Percentiles rank a stretch among this genome's conserved stretches.
Evolutionary conservation across 2,797 vertebrate genomes (phyloP).

Genomic region (Spinibarbus caldwelli): DNA sequence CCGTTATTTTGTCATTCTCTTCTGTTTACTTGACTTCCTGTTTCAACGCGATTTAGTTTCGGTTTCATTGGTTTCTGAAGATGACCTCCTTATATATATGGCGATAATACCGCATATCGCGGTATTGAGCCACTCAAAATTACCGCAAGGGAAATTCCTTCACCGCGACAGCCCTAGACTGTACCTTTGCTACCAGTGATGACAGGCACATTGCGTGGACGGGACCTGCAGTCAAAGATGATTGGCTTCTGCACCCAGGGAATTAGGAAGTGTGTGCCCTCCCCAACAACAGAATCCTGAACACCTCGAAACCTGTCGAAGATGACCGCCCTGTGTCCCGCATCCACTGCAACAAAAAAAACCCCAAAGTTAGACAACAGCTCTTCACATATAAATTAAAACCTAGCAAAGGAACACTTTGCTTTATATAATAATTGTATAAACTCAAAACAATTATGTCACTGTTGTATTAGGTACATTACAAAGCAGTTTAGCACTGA

Average conservation of each 20-base stretch:
- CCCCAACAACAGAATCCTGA: slow-evolving; percentile 87
- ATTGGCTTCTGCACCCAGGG: slow-evolving; percentile 98
- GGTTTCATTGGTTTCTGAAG: no score
- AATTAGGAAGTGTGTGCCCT: slow-evolving; percentile 96
- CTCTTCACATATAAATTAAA: background rate
- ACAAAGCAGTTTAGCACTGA: background rate
- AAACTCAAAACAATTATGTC: background rate
- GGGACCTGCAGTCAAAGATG: slow-evolving; percentile 94
- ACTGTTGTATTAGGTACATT: background rate
- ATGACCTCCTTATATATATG: no score
- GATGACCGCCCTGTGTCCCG: slow-evolving; percentile 93
- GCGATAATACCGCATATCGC: no score
- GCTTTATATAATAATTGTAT: background rate
- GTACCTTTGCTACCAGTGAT: slow-evolving; percentile 98
- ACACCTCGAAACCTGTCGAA: slow-evolving; percentile 94
- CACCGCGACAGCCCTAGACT: no score
- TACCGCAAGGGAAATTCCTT: no score
- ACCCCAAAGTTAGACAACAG: background rate
- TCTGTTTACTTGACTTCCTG: no score
- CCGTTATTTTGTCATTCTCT: no score
- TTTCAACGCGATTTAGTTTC: no score
- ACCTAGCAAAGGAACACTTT: background rate
- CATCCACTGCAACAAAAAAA: slow-evolving; percentile 83
- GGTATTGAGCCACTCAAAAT: no score
- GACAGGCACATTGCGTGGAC: slow-evolving; percentile 94